Evolutionary conservation across 2,888 invertebrate species (phyloP), one percentile per base, ranked within the genome.

Genomic region (Silvanus unidentatus): DNA sequence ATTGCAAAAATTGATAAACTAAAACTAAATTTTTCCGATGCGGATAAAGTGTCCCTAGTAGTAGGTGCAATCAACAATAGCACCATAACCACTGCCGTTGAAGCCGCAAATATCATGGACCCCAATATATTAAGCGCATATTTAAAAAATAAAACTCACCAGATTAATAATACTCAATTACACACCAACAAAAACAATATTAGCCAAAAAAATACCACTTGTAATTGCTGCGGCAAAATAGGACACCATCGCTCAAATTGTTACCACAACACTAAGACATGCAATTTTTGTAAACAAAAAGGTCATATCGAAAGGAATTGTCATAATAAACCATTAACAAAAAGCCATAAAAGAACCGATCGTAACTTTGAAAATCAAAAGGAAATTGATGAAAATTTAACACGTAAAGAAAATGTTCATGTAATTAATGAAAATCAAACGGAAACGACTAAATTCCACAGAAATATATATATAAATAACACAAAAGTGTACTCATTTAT

Each of bases 11-110:
- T 54, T n/a, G 34, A 52, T 35, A 52, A 50, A 34, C 35, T 52
- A 10, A 14, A 39, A 10, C 16, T 28, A 16, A 47, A 50, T 42
- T 51, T 54, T 40, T 44, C 46, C 4, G 39, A 50, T 32, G 34
- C 35, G 9, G 50, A 52, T 40, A 54, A 52, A 39, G 42, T 52
- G 12, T 52, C 54, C n/a, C 39, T 54, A 30, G 35, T 54, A 22
- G 8, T 50, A n/a, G 50, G 52, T 22, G 45, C 52, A 2, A 54
- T 49, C 13, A 40, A 43, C 16, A 48, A 52, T 36, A 39, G 37
- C 3, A 47, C 35, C 16, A 54, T 52, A 14, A 47, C 39, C 10
- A 40, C 49, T 4, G 51, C 51, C 1, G 47, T 39, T 4, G 45
- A 52, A 45, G 48, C 49, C 1, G 15, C 51, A 8, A 40, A 40